Conservation (phyloP, 2,113 vertebrate species). For the Sitta europaea region DNA sequence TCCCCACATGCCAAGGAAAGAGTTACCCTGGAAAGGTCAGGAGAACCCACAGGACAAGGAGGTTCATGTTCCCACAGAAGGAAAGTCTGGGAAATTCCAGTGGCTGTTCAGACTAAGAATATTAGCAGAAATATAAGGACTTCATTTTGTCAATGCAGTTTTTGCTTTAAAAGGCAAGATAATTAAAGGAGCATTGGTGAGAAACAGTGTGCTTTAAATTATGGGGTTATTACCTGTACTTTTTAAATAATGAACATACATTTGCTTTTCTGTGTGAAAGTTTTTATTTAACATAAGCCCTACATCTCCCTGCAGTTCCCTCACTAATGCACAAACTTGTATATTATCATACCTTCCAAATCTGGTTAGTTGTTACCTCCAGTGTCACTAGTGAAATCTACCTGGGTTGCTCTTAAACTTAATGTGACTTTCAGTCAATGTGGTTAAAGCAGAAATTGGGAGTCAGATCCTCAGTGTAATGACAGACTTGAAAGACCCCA, state of each 20-base stretch:
- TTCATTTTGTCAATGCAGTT: neutral
- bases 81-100: neutral
- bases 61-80: neutral
- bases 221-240: neutral
- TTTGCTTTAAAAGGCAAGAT: neutral
- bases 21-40: neutral
- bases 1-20: neutral
- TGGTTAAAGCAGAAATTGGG: neutral
- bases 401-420: constrained; percentile 14
- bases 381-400: neutral
- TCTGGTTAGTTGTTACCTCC: neutral
- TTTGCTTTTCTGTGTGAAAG: neutral
- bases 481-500: neutral
- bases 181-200: neutral
- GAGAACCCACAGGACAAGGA: neutral
- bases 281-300: neutral
- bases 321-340: neutral
- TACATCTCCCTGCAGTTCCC: neutral
- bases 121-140: neutral
- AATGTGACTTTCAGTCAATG: neutral
- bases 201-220: neutral
- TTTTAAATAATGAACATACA: neutral
- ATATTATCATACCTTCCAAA: neutral
- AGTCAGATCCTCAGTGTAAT: neutral
- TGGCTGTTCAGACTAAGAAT: neutral